phyloP scores from a whole-genome alignment of 2,797 vertebrate genomes.

The Brachyrhaphis roseni region DNA sequence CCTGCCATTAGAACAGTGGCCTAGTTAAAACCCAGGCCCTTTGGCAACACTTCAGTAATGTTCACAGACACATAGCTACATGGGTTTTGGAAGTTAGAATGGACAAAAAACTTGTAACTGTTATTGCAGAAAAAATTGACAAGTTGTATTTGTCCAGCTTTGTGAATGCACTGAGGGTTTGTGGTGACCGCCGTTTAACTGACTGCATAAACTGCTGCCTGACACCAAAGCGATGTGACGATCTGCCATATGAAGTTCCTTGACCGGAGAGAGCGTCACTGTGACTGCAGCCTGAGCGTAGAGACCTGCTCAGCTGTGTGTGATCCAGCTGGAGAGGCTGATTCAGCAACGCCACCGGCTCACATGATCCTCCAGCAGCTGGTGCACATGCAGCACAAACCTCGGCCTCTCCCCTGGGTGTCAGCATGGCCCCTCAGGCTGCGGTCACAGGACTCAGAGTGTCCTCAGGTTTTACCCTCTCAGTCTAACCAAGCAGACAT shows the following conservation, averaged over 20 bases:
- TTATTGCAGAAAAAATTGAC: neutral
- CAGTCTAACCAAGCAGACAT: neutral
- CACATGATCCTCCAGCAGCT: conserved; percentile 8
- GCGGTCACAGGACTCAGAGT: too few species aligned
- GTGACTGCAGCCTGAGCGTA: too few species aligned
- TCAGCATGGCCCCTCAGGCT: neutral
- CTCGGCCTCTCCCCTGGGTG: neutral
- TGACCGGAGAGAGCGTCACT: neutral
- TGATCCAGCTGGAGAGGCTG: conserved; percentile 37
- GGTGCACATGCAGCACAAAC: conserved; percentile 1
- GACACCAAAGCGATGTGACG: neutral
- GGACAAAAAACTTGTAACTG: neutral
- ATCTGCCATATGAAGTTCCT: neutral
- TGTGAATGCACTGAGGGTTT: neutral
- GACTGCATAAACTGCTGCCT: neutral
- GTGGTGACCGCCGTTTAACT: neutral
- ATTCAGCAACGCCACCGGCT: conserved; percentile 53
- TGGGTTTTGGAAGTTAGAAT: neutral
- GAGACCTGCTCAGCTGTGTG: neutral
- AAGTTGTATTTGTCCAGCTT: neutral
- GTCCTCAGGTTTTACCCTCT: neutral
- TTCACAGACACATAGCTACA: neutral
- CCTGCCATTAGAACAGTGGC: neutral
- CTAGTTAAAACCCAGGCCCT: neutral
- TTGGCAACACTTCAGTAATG: neutral